These are phyloP conservation scores for Anser cygnoides DNA, from an alignment of 2,113 vertebrate species.

Conservation along the genomic window DNA sequence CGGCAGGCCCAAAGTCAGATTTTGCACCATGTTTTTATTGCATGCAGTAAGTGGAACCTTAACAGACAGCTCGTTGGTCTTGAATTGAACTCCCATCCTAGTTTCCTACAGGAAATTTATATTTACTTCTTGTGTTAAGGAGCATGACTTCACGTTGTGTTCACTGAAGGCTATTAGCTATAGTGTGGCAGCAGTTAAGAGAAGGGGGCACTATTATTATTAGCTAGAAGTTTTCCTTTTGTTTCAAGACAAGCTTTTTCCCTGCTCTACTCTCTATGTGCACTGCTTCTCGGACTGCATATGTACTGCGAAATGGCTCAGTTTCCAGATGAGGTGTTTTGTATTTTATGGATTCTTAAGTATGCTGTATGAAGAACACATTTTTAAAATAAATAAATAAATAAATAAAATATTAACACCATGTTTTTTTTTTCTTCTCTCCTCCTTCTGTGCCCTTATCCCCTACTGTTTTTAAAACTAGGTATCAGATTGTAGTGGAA, in stretches of 20 bases:
- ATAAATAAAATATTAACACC: background rate
- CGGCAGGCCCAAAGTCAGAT: background rate
- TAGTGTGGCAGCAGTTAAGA: background rate
- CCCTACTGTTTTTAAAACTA: constrained; percentile 66
- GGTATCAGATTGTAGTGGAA: constrained; percentile 99
- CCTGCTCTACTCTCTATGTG: background rate
- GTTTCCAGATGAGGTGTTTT: background rate
- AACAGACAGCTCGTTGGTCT: background rate
- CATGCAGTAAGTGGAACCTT: background rate
- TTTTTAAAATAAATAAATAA: background rate
- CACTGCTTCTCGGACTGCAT: background rate
- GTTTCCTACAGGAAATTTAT: background rate
- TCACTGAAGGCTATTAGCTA: background rate
- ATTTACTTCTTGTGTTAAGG: background rate
- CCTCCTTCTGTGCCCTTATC: background rate
- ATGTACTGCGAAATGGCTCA: background rate
- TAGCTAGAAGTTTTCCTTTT: background rate
- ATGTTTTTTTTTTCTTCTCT: background rate
- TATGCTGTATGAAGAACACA: background rate
- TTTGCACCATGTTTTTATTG: background rate
- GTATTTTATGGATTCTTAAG: background rate
- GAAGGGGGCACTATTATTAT: background rate
- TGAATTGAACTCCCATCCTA: background rate
- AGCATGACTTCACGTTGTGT: background rate
- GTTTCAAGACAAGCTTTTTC: background rate